Percentiles rank a stretch among this genome's conserved stretches.
Conservation (phyloP, 2,113 vertebrate species). For the Thryonomys swinderianus region DNA sequence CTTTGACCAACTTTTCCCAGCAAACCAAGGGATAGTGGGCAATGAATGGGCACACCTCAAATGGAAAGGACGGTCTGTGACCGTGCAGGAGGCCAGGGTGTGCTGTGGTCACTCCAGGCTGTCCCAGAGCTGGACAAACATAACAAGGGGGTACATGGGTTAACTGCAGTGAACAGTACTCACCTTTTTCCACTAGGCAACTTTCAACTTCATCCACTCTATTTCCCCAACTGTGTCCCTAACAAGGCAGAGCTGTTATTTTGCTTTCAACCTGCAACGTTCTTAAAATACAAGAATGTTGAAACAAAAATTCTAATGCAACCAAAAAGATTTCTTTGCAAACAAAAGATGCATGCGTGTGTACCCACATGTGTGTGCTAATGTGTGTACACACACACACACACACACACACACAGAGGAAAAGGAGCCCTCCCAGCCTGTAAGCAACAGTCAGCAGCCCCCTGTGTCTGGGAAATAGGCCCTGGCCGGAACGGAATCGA, state of each 20-base stretch:
- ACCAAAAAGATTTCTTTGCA: conserved; percentile 20
- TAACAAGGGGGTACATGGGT: background rate
- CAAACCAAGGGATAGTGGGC: conserved; percentile 49
- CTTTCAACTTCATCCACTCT: background rate
- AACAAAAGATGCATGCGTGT: background rate
- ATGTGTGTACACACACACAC: background rate
- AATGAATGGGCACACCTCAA: background rate
- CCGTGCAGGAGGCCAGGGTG: background rate
- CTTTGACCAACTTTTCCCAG: conserved; percentile 69
- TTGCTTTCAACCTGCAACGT: conserved; percentile 8
- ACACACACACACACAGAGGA: background rate
- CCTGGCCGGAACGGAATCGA: conserved; percentile 66
- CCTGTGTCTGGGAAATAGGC: conserved; percentile 65
- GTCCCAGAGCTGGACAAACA: background rate
- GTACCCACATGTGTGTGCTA: background rate
- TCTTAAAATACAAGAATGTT: background rate
- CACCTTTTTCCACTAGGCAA: background rate
- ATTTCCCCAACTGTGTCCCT: conserved; percentile 3
- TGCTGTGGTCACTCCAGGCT: background rate
- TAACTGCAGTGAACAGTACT: background rate
- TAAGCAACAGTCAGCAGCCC: conserved; percentile 55
- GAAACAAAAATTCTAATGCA: background rate
- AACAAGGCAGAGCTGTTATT: background rate
- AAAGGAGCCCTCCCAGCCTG: conserved; percentile 18
- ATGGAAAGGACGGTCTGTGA: background rate